Conservation (phyloP, 30 jellyfish, hydroid and myxozoan species). For the Aurelia coerulea region DNA sequence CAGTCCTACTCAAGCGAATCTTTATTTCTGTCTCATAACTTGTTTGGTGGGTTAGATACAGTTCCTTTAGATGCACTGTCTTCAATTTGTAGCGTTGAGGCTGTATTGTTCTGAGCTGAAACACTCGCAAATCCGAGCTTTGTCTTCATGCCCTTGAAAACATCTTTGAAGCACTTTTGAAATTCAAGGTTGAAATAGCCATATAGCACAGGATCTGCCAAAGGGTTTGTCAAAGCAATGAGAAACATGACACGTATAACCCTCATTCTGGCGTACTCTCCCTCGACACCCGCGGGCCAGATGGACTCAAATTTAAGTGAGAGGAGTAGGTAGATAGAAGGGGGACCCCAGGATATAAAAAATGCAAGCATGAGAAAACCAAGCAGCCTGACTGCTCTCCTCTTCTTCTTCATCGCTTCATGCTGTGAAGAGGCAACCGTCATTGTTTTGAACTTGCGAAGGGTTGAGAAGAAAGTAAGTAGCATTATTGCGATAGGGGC, state of each 20-base stretch:
- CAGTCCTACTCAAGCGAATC: no score
- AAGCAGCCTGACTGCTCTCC: constrained; percentile 26
- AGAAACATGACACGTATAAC: constrained; percentile 44
- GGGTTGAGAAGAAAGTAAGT: constrained; percentile 27
- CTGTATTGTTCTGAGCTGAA: no score
- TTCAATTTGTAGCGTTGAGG: no score
- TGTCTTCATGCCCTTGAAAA: neutral
- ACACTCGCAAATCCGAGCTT: no score
- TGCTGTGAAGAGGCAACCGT: constrained; percentile 7
- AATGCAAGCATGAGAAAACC: constrained; percentile 55
- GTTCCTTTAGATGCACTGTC: no score
- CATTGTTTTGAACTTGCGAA: constrained; percentile 30
- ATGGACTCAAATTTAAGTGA: constrained; percentile 30
- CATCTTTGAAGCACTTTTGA: constrained; percentile 37
- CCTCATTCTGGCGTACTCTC: constrained; percentile 48
- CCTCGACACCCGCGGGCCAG: constrained; percentile 56
- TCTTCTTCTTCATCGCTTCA: constrained; percentile 5
- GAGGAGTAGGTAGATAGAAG: constrained; percentile 30
- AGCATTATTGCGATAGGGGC: constrained; percentile 42
- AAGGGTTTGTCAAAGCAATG: constrained; percentile 47
- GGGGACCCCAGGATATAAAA: constrained; percentile 46
- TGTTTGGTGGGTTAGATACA: no score
- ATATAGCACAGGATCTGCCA: constrained; percentile 57
- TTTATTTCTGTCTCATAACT: no score
- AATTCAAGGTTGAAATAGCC: constrained; percentile 51